Conservation (phyloP, 2,113 vertebrate genomes). For the Caranx melampygus region DNA sequence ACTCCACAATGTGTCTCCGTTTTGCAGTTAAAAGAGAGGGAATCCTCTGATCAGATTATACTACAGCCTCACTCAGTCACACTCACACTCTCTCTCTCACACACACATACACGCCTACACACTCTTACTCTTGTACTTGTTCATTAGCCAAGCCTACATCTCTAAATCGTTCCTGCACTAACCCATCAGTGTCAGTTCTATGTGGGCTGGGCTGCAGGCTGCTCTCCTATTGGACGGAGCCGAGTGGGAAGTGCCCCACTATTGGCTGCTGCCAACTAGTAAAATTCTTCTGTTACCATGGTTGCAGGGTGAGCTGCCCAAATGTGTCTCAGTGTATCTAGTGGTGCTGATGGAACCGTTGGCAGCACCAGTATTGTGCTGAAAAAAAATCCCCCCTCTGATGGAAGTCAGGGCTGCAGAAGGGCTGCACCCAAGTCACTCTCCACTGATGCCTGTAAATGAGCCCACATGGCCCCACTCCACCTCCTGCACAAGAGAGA, state of each 20-base stretch:
- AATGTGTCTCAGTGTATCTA: constrained; percentile 79
- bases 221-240: constrained; percentile 80
- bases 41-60: constrained; percentile 73
- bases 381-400: constrained; percentile 55
- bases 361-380: constrained; percentile 67
- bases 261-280: constrained; percentile 86
- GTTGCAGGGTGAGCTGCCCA: constrained; percentile 88
- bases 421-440: constrained; percentile 71
- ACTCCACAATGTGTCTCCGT: constrained; percentile 33
- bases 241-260: constrained; percentile 81
- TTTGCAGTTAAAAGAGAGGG: constrained; percentile 58
- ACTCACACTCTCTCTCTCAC: constrained; percentile 26
- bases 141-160: constrained; percentile 73
- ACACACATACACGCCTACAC: constrained; percentile 48
- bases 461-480: constrained; percentile 64
- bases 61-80: constrained; percentile 51
- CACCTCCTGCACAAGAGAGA: constrained; percentile 53
- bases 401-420: constrained; percentile 73
- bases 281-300: constrained; percentile 89
- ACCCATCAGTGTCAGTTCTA: constrained; percentile 77
- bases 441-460: constrained; percentile 65
- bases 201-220: constrained; percentile 83
- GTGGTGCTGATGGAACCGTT: constrained; percentile 78
- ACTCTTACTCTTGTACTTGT: constrained; percentile 52
- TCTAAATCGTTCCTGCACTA: constrained; percentile 68